These are phyloP conservation scores for Parazoanthus darwini DNA, from an alignment of 92 coral and sea anemone species.

Conservation along the genomic window DNA sequence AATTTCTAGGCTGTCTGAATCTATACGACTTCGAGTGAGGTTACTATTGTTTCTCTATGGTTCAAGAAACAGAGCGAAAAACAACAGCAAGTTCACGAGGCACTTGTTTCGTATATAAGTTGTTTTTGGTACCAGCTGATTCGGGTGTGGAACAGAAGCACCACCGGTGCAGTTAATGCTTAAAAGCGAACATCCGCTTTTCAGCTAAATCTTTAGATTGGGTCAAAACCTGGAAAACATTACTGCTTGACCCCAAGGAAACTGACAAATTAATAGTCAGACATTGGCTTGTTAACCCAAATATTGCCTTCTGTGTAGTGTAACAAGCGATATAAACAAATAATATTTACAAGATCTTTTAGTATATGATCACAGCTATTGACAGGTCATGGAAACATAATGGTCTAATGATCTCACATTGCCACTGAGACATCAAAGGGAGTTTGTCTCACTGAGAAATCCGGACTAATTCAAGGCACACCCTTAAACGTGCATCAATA, in stretches of 20 bases:
- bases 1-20: constrained; percentile 9
- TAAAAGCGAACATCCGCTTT: background rate
- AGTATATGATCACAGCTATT: constrained; percentile 25
- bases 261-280: background rate
- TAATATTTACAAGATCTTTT: constrained; percentile 15
- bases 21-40: background rate
- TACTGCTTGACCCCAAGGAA: background rate
- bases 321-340: constrained; percentile 13
- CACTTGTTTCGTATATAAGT: background rate
- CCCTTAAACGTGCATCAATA: background rate
- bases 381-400: constrained; percentile 7
- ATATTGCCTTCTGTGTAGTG: constrained; percentile 22
- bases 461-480: background rate
- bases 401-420: constrained; percentile 30
- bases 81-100: background rate
- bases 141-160: background rate
- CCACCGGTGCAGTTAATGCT: background rate
- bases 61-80: background rate
- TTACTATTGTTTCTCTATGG: background rate
- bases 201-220: background rate
- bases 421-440: background rate
- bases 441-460: background rate
- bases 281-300: constrained; percentile 10
- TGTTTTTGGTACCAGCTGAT: background rate
- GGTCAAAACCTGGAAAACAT: background rate